Evolutionary conservation across 1,140 invertebrate genomes (phyloP).

Genomic region (Papilio polytes): DNA sequence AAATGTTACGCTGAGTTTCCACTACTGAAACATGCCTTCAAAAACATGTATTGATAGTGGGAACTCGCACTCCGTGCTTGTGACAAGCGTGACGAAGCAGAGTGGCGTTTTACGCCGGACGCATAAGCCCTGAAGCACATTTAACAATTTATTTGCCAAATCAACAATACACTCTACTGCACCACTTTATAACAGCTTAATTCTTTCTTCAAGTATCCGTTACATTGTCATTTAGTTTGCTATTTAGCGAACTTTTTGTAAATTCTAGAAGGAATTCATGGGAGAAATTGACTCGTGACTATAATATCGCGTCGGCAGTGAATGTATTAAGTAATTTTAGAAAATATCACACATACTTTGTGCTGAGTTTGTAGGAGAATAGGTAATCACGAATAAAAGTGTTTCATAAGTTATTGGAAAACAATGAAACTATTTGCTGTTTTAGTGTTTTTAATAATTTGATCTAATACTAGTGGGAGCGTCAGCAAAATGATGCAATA

Average conservation of each 20-base stretch:
- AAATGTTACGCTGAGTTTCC: not conserved
- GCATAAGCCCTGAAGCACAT: not conserved
- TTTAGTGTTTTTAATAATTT: not conserved
- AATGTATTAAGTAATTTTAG: not conserved
- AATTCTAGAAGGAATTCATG: not conserved
- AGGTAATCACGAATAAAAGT: not conserved
- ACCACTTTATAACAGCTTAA: not conserved
- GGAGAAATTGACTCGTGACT: not conserved
- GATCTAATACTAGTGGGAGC: not conserved
- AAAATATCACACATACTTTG: not conserved
- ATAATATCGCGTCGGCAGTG: not conserved
- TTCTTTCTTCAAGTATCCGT: not conserved
- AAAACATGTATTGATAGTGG: not conserved
- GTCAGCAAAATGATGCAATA: conserved; percentile 29
- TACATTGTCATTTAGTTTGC: not conserved
- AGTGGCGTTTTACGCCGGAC: no score
- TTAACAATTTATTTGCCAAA: not conserved
- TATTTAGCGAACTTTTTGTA: no score
- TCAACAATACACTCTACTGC: not conserved
- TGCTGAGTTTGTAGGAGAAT: not conserved
- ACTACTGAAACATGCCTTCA: not conserved
- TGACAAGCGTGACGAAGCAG: not conserved
- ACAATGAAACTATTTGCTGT: not conserved
- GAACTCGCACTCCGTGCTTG: not conserved
- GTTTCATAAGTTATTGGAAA: not conserved